Percentiles rank a stretch among this genome's conserved stretches.
These are phyloP conservation scores for Echinops telfairi DNA, from an alignment of 2,113 vertebrate species.

Conservation along the genomic window DNA sequence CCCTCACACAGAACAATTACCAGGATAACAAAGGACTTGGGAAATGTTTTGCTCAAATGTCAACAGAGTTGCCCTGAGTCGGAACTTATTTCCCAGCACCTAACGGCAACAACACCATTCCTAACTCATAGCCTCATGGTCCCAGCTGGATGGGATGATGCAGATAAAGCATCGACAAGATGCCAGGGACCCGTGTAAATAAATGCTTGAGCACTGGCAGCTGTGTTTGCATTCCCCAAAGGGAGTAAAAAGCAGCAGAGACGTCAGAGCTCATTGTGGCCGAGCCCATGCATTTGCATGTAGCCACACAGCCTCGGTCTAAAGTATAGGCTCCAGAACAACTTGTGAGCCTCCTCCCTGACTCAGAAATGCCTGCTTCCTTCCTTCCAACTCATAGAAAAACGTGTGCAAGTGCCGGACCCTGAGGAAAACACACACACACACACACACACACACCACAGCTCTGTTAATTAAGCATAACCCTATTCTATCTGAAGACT, in stretches of 20 bases:
- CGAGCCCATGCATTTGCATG: constrained; percentile 7
- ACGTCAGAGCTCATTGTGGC: not conserved
- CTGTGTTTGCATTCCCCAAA: not conserved
- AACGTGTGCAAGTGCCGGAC: constrained; percentile 18
- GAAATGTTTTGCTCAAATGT: no score
- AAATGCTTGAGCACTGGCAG: not conserved
- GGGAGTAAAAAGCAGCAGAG: not conserved
- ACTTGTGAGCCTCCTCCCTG: not conserved
- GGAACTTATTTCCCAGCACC: no score
- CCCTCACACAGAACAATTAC: no score
- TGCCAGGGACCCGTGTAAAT: not conserved
- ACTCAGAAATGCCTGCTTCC: constrained; percentile 57
- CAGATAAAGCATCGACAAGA: not conserved
- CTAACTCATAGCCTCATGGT: not conserved
- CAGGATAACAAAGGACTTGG: no score
- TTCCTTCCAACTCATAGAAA: constrained; percentile 31
- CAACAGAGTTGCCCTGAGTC: no score
- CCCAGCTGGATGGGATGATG: not conserved
- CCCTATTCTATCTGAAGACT: constrained; percentile 70
- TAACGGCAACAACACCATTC: no score
- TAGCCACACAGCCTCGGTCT: constrained; percentile 7
- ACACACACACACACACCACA: not conserved
- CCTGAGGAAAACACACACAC: constrained; percentile 12
- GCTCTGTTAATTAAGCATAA: constrained; percentile 75
- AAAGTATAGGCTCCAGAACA: constrained; percentile 35